Conservation (phyloP, 2,797 vertebrate species). For the Selene dorsalis region DNA sequence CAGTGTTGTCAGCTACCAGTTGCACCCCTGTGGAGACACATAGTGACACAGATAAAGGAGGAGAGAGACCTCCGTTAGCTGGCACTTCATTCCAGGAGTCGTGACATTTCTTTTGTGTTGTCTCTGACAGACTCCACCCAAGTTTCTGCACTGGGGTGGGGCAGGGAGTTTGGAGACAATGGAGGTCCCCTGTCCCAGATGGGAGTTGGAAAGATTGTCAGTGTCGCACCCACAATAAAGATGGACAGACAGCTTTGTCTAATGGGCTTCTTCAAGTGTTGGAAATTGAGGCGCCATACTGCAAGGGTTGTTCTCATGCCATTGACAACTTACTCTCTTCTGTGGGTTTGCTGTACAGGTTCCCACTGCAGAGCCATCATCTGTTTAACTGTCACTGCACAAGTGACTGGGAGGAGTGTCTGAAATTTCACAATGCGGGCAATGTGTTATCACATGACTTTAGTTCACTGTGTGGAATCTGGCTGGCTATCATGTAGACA, state of each 20-base stretch:
- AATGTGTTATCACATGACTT: background rate
- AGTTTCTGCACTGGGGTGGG: constrained; percentile 58
- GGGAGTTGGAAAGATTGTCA: constrained; percentile 77
- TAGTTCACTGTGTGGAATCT: background rate
- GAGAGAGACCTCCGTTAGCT: constrained; percentile 75
- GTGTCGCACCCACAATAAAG: constrained; percentile 74
- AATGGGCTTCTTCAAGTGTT: constrained; percentile 46
- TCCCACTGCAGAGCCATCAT: constrained; percentile 18
- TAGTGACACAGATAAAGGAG: constrained; percentile 58
- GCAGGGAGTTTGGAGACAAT: constrained; percentile 74
- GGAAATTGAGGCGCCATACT: constrained; percentile 35
- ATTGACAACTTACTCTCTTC: constrained; percentile 29
- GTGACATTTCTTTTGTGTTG: constrained; percentile 82
- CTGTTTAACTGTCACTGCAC: constrained; percentile 22
- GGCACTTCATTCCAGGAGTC: constrained; percentile 75
- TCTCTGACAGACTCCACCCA: constrained; percentile 67
- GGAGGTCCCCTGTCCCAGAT: constrained; percentile 74
- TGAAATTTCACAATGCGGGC: constrained; percentile 6
- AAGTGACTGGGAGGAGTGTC: background rate
- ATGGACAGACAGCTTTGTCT: constrained; percentile 69
- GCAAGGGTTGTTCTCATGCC: constrained; percentile 18
- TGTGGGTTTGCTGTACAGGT: constrained; percentile 2
- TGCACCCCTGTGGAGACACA: constrained; percentile 74
- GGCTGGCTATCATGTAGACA: background rate
- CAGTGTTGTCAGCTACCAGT: constrained; percentile 76